phyloP scores from a whole-genome alignment of 2,113 vertebrate genomes.

The Heptranchias perlo region DNA sequence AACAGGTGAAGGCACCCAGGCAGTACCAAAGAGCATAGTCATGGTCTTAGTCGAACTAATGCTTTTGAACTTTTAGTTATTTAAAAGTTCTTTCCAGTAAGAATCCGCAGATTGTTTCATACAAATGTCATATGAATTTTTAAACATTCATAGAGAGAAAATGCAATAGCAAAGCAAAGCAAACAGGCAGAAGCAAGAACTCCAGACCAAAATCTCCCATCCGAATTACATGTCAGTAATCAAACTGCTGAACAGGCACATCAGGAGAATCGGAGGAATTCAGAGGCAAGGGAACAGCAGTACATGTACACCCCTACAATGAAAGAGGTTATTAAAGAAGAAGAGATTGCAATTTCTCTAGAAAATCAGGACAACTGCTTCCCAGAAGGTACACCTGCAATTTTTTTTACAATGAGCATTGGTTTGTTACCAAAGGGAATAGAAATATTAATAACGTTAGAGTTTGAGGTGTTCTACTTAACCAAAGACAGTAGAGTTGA shows the following conservation, averaged over 20 bases:
- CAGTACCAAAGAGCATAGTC: conserved; percentile 46
- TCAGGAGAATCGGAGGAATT: conserved; percentile 48
- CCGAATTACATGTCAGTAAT: conserved; percentile 47
- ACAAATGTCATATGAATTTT: background rate
- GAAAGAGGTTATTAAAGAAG: conserved; percentile 50
- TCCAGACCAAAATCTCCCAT: conserved; percentile 45
- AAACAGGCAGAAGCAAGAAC: conserved; percentile 46
- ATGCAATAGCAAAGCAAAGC: conserved; percentile 45
- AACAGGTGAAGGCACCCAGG: conserved; percentile 47
- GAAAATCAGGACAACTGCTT: conserved; percentile 57
- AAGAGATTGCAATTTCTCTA: conserved; percentile 56
- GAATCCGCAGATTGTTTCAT: conserved; percentile 36
- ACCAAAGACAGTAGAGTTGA: background rate
- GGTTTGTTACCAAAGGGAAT: background rate
- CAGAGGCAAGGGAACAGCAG: conserved; percentile 45
- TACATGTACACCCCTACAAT: conserved; percentile 43
- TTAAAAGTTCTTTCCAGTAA: background rate
- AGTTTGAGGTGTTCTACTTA: background rate
- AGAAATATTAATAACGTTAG: background rate
- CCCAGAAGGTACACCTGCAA: conserved; percentile 58
- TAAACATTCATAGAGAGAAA: conserved; percentile 51
- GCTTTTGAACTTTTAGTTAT: background rate
- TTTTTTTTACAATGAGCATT: background rate
- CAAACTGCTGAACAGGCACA: conserved; percentile 46
- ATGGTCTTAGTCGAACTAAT: conserved; percentile 42